Percentiles rank a stretch among this genome's conserved stretches.
Conservation (phyloP, 2,113 vertebrate genomes). For the Lonchura striata region DNA sequence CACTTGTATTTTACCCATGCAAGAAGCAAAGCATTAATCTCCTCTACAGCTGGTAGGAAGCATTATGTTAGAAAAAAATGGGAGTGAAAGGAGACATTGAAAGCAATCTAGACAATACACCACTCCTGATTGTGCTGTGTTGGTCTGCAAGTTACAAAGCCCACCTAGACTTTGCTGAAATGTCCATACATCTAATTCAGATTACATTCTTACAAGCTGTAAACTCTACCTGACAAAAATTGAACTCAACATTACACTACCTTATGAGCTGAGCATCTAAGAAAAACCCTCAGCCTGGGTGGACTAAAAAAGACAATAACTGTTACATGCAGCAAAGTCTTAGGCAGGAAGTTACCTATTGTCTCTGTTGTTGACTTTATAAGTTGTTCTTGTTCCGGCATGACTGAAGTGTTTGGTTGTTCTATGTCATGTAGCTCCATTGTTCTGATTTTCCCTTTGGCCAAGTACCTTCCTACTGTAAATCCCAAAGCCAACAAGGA, state of each 20-base stretch:
- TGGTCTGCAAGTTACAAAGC: neutral
- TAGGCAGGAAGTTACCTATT: constrained; percentile 80
- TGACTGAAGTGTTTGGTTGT: constrained; percentile 62
- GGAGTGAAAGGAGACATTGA: neutral
- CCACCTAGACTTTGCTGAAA: neutral
- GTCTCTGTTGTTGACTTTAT: constrained; percentile 87
- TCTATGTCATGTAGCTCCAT: constrained; percentile 67
- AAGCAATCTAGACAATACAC: neutral
- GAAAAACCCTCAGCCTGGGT: neutral
- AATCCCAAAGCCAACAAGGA: constrained; percentile 94
- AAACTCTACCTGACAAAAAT: neutral
- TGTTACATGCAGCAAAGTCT: neutral
- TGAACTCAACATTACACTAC: neutral
- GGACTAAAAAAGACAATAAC: neutral
- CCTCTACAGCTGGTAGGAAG: neutral
- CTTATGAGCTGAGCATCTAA: neutral
- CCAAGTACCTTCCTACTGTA: constrained; percentile 90
- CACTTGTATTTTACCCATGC: neutral
- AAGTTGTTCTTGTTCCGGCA: constrained; percentile 82
- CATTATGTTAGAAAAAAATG: neutral
- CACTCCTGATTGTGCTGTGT: neutral
- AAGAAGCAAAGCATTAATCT: neutral
- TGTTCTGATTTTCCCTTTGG: constrained; percentile 75
- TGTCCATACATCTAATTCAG: neutral
- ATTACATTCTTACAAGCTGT: neutral